Evolutionary conservation across 2,888 invertebrate species (phyloP), one percentile per base, ranked within the genome.

Genomic region (Drosophila ezoana): DNA sequence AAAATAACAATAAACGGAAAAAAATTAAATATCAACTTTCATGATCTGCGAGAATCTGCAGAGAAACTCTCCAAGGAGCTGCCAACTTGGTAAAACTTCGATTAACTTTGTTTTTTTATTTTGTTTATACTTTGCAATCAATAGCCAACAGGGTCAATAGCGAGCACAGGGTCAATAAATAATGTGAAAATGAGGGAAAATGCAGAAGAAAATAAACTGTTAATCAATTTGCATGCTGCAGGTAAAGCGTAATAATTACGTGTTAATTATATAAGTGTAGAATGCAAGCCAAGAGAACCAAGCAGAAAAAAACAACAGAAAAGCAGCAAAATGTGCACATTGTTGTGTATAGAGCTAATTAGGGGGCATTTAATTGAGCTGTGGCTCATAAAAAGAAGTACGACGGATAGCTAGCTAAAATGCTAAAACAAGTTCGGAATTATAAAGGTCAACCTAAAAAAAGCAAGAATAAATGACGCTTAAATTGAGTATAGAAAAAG

Each of bases 231-330:
- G 61, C 49, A 20, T 18, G 57, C 35, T 52, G 37, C 18, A 62
- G 59, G 59, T 47, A 56, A 60, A 64, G 58, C 49, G 57, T 54
- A 23, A 58, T 63, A 70, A 71, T 74, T 63, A 76, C 58, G 63
- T 72, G 80, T 59, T 53, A 75, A 72, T 69, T 67, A 40, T 44
- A 64, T 38, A 54, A 20, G 52, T 48, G 40, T 58, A 14, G 13
- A 63, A 48, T 51, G 61, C 33, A 68, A 75, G 72, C 48, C 48
- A n/a, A 11, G 37, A 40, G 11, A 63, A 62, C 44, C 47, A 58
- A 61, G n/a, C n/a, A n/a, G n/a, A n/a, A n/a, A n/a, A n/a, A 72
- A 65, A 65, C 44, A 38, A 11, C 38, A 61, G 40, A 53, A 35
- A 43, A 18, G 20, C 14, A 10, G 28, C 2, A 35, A 10, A 23